Evolutionary conservation across 2,888 invertebrate genomes (phyloP), one percentile per base, ranked within the genome.

Genomic region (Leptinotarsa juncta): DNA sequence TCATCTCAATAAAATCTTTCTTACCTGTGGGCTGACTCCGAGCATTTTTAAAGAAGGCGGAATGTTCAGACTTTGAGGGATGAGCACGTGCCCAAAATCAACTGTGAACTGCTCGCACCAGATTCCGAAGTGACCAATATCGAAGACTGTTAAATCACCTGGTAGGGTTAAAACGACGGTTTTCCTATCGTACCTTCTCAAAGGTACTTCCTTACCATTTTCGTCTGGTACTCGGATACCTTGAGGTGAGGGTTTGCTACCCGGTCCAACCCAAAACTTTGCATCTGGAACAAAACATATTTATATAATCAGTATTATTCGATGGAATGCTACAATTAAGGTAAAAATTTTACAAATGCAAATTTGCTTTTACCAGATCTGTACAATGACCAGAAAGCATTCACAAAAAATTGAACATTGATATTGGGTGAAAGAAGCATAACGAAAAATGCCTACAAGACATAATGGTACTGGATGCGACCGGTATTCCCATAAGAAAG

Each of bases 91-190:
- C 0, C 96, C 97, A 86, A 97, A 97, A 89, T 97, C 95, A 66
- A 97, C 96, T 65, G 96, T 94, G 90, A 96, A 97, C 7, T 95
- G 94, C 87, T 96, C 96, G 87, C 97, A 97, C 96, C 97, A 97
- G 77, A 97, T 93, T 32, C 95, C 96, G 87, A 97, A 95, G 89
- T 96, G 96, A 2, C 96, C 97, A 85, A 97, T 94, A 88, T 97
- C 96, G 87, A 96, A 96, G 67, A 97, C 92, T 4, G 97, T 97
- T 85, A 97, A 89, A 85, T 96, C 96, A 79, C 94, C 94, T 0
- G 97, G 97, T 78, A 97, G 89, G 0, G 96, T 96, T 51, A 97
- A 90, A 12, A 97, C 97, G 83, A 97, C 93, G 66, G 96, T 96
- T 89, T 97, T 96, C 80, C 92, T 91, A 87, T 95, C 94, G 88